Evolutionary conservation across 2,888 invertebrate genomes (phyloP).

Genomic region (Ormyrus pomaceus): DNA sequence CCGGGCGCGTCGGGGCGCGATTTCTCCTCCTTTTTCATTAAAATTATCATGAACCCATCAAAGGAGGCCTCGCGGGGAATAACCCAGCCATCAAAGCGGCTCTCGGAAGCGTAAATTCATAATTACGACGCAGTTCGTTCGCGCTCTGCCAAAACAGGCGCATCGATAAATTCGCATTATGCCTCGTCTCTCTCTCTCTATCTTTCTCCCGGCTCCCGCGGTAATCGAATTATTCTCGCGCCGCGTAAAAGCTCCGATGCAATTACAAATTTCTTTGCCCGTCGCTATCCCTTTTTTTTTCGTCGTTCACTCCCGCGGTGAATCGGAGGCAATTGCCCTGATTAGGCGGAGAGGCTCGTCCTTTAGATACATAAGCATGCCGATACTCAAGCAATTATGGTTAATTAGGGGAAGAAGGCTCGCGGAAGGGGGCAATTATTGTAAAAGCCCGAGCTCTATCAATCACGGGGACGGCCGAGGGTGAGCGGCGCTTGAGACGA

Average conservation of each 20-base stretch:
- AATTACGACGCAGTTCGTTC: background rate
- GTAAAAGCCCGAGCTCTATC: constrained; percentile 71
- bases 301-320: background rate
- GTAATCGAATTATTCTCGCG: constrained; percentile 6
- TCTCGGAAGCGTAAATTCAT: background rate
- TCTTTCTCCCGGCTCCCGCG: background rate
- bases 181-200: background rate
- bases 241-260: constrained; percentile 10
- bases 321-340: constrained; percentile 30
- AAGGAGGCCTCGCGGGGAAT: too few relatives aligned
- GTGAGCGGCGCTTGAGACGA: background rate
- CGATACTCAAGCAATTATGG: constrained; percentile 48
- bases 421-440: constrained; percentile 68
- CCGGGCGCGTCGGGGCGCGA: too few relatives aligned
- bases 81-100: too few relatives aligned
- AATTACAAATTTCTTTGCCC: constrained; percentile 1
- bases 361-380: constrained; percentile 1
- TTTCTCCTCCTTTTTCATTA: too few relatives aligned
- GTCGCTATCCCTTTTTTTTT: background rate
- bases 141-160: background rate
- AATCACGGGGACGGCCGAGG: constrained; percentile 64
- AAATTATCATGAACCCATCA: too few relatives aligned
- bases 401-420: constrained; percentile 61
- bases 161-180: constrained; percentile 18
- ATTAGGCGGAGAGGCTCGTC: constrained; percentile 27